Evolutionary conservation across 2,113 vertebrate species (phyloP).

Genomic region (Apaloderma vittatum): DNA sequence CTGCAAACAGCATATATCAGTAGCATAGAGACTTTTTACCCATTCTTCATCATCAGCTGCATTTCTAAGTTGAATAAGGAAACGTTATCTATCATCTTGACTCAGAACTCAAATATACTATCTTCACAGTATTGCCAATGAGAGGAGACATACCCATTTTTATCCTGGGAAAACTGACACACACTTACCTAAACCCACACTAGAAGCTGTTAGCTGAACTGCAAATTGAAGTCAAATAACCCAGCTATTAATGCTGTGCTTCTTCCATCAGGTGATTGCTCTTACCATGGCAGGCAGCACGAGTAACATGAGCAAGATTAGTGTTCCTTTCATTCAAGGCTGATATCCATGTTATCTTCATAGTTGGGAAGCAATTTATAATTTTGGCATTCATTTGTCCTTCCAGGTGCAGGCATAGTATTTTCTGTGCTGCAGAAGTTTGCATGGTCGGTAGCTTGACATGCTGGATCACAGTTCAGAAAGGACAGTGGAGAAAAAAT

Average conservation of each 20-base stretch:
- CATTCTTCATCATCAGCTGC: background rate
- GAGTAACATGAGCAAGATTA: background rate
- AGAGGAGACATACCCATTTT: background rate
- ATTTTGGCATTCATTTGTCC: constrained; percentile 11
- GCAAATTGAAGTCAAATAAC: background rate
- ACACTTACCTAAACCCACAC: background rate
- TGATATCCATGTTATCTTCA: background rate
- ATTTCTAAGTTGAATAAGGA: background rate
- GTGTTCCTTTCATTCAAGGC: background rate
- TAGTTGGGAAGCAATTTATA: background rate
- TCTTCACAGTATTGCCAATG: background rate
- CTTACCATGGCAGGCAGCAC: background rate
- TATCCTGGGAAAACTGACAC: background rate
- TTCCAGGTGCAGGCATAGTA: background rate
- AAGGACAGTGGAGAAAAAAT: background rate
- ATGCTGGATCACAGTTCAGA: background rate
- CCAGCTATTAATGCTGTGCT: background rate
- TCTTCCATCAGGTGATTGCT: background rate
- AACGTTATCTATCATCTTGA: background rate
- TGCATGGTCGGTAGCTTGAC: background rate
- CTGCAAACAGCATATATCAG: background rate
- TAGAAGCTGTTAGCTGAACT: background rate
- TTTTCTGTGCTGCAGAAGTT: background rate
- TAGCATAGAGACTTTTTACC: background rate
- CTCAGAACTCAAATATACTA: background rate